Base-by-base conservation (phyloP, 2,888 invertebrate species). In the Crocallis elinguaria region DNA sequence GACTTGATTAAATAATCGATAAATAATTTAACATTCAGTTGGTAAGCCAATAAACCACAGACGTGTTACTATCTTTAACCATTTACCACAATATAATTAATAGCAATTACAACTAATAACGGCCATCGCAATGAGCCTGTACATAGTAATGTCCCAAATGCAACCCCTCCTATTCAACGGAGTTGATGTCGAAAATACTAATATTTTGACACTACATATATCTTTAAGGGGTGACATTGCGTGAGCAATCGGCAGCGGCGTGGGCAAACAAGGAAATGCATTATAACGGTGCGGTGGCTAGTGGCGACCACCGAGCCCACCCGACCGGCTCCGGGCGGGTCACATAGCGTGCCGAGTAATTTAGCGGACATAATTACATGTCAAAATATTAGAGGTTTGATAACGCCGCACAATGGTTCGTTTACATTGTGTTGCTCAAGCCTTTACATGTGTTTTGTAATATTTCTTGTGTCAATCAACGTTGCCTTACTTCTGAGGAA, bases 361-460 rank as follows among this genome's bases (percentile, higher is more conserved):
- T 63, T 59, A 48, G 60, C 60, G 57, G 29, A 59, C 54, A 57
- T 63, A 60, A 63, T 63, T 54, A 50, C 57, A 50, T 59, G 58
- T 60, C 56, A 57, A 63, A 63, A 63, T 63, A 60, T 63, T 60
- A 60, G 60, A 57, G 53, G 58, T 48, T 54, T 51, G 58, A 63
- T 63, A 63, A 49, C 55, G 61, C 65, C 55, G 46, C 57, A 63
- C 66, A 71, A 71, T 71, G 67, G 69, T 67, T 69, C 71, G 65
- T 54, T 48, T 49, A 54, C 36, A 39, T 37, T 49, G 48, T 37
- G 44, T 9, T 35, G 43, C 25, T 16, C 35, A 16, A 42, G 46
- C 53, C 43, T 53, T 44, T 52, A 48, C 19, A 37, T 36, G 42
- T 36, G 43, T 43, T 48, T 53, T 32, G 46, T 48, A 46, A 53